phyloP scores from a whole-genome alignment of 1,140 invertebrate species.

The Ladona fulva region DNA sequence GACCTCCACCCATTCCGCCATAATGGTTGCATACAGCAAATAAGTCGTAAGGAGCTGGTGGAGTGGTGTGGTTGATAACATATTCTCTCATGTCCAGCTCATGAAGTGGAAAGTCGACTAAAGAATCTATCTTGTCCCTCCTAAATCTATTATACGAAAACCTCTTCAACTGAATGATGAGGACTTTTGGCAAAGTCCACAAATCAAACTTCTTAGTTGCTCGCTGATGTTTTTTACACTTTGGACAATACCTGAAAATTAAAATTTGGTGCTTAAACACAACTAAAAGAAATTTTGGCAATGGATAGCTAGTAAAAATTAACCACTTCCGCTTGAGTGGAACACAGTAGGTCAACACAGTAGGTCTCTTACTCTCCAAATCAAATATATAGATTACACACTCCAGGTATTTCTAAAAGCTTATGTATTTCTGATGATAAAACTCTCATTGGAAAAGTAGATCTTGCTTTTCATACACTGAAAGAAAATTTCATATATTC shows the following conservation, averaged over 20 bases:
- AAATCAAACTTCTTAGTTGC: slow-evolving; percentile 41
- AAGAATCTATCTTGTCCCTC: slow-evolving; percentile 44
- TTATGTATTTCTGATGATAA: too few relatives aligned
- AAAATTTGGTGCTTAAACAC: too few relatives aligned
- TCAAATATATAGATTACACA: too few relatives aligned
- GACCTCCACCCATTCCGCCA: slow-evolving; percentile 43
- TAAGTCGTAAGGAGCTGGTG: slow-evolving; percentile 41
- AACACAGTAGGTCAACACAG: too few relatives aligned
- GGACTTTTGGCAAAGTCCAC: slow-evolving; percentile 37
- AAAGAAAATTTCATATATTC: too few relatives aligned
- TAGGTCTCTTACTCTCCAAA: too few relatives aligned
- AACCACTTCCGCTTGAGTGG: too few relatives aligned
- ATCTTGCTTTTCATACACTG: too few relatives aligned
- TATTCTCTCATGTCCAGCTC: slow-evolving; percentile 39
- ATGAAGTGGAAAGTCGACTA: slow-evolving; percentile 43
- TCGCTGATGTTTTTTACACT: slow-evolving; percentile 37
- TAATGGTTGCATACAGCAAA: slow-evolving; percentile 48
- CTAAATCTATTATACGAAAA: slow-evolving; percentile 39
- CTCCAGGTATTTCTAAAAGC: too few relatives aligned
- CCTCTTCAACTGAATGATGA: slow-evolving; percentile 42
- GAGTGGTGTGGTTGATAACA: slow-evolving; percentile 27
- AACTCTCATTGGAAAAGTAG: too few relatives aligned
- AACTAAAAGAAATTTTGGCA: too few relatives aligned
- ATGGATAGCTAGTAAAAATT: too few relatives aligned
- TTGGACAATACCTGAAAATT: slow-evolving; percentile 21